Evolutionary conservation across 2,888 invertebrate genomes (phyloP).

Genomic region (Lepeophtheirus nordmannii): DNA sequence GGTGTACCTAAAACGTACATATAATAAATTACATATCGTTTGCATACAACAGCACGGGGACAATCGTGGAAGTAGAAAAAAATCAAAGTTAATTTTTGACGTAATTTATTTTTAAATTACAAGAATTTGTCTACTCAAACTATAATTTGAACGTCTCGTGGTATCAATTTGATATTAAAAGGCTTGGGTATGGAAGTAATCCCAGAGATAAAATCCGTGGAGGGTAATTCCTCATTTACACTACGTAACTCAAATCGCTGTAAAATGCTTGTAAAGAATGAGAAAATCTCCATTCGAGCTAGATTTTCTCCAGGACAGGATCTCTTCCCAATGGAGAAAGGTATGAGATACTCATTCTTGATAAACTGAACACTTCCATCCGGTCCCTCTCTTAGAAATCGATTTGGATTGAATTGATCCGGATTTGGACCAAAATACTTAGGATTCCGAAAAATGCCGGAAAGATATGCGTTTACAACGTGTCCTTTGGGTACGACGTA

Average conservation of each 20-base stretch:
- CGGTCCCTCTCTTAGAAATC: background rate
- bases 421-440: background rate
- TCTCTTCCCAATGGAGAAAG: conserved; percentile 21
- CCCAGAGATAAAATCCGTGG: background rate
- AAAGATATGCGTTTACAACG: background rate
- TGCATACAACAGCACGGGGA: no score
- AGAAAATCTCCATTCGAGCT: conserved; percentile 18
- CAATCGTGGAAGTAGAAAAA: no score
- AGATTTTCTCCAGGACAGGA: conserved; percentile 18
- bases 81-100: no score
- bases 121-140: no score
- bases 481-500: conserved; percentile 14
- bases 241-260: conserved; percentile 2
- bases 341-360: conserved; percentile 9
- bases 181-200: conserved; percentile 2
- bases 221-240: background rate
- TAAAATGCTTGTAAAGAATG: conserved; percentile 14
- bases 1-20: no score
- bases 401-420: conserved; percentile 3
- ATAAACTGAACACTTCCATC: conserved; percentile 12
- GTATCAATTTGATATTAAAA: background rate
- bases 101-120: no score
- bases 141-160: no score
- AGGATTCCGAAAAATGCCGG: background rate
- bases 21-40: no score